Base-by-base conservation (phyloP, 2,888 invertebrate species). In the Leucophora obtusa region DNA sequence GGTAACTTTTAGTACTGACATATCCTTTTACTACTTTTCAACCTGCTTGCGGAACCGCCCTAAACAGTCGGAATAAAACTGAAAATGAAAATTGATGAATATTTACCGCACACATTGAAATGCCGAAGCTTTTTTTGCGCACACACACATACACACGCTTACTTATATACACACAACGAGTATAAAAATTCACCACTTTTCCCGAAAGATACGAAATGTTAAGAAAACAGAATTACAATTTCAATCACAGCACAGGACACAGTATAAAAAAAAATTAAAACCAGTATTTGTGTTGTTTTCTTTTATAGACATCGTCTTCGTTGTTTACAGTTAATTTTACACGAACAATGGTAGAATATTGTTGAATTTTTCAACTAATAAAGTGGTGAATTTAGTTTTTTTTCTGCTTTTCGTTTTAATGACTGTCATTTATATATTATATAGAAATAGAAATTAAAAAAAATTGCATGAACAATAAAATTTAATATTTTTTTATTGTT, bases 11-110 rank as follows among this genome's bases (percentile, higher is more conserved):
- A 17, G 50, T 76, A 73, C 77, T 80, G 78, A 69, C 80, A 84
- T 77, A 83, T 80, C 73, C 79, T 83, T 74, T 82, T 69, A 82
- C 76, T 82, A 74, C 84, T 86, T 85, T 84, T 86, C 86, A 83
- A 84, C 86, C 89, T 89, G 89, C 89, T 89, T 90, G 90, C 90
- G 90, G 90, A 90, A 90, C 90, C 90, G 90, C 90, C 90, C 90
- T 90, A 90, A 90, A 90, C 90, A 89, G 90, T 89, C 89, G 86
- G 87, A 89, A 89, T 88, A 90, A 87, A 90, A 89, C 89, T 90
- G 88, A 87, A 89, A 89, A 88, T 89, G 89, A 87, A 89, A 90
- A 87, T 88, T 88, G 87, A 88, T 87, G 87, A 88, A 87, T 87
- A 88, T 86, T 87, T 86, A 79, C 79, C 78, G 79, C 74, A 79